These are phyloP conservation scores for Polymixis flavicincta DNA, from an alignment of 2,888 invertebrate species.

Conservation along the genomic window DNA sequence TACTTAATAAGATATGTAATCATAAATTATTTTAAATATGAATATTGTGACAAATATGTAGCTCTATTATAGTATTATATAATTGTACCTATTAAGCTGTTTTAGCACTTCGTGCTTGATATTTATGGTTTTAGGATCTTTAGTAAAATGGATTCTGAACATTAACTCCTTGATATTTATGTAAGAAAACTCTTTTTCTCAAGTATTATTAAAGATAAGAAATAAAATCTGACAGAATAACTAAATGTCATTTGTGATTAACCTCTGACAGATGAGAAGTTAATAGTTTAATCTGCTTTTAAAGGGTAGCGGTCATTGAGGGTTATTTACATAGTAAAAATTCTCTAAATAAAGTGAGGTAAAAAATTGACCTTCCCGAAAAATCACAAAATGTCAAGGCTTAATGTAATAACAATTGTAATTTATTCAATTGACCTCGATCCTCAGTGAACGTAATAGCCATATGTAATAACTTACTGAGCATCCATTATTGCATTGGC, in stretches of 20 bases:
- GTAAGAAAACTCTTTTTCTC: neutral
- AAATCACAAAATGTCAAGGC: constrained; percentile 55
- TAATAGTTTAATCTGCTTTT: neutral
- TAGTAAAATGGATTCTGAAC: neutral
- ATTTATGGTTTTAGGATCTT: constrained; percentile 6
- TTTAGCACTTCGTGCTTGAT: neutral
- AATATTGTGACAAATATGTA: constrained; percentile 25
- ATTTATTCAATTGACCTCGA: constrained; percentile 56
- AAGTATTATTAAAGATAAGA: neutral
- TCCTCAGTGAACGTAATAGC: constrained; percentile 49
- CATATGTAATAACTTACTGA: constrained; percentile 47
- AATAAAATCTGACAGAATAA: neutral
- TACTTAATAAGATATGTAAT: neutral
- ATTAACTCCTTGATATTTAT: neutral
- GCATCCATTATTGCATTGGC: constrained; percentile 50
- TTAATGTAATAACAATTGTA: constrained; percentile 27
- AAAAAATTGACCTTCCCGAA: constrained; percentile 37
- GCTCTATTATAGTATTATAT: neutral
- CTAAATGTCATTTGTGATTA: neutral
- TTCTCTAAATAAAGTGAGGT: neutral
- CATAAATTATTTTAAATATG: constrained; percentile 24
- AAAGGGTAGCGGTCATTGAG: no score
- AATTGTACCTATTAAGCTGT: neutral
- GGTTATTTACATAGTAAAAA: neutral
- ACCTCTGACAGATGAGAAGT: no score